Conservation (phyloP, 2,888 invertebrate species). For the Augiades crinisus region DNA sequence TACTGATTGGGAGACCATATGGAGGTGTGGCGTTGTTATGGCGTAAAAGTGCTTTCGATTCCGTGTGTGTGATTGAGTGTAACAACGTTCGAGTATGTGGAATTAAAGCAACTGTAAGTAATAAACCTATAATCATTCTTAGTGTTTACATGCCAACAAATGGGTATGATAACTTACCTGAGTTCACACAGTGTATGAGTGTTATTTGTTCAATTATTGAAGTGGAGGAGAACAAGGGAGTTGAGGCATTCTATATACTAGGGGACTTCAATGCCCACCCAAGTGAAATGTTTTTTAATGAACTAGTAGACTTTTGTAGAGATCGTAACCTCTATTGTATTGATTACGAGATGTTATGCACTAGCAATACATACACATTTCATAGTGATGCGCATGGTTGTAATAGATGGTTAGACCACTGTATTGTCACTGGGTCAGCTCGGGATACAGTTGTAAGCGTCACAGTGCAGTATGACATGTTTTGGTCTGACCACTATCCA, state of each 20-base stretch:
- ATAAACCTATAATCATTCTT: background rate
- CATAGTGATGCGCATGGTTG: background rate
- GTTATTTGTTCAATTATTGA: background rate
- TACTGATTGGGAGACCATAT: conserved; percentile 17
- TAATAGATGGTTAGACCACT: background rate
- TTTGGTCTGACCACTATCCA: background rate
- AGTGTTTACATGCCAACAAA: background rate
- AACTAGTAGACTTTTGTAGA: background rate
- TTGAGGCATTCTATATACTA: too few species aligned
- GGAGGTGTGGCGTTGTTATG: conserved; percentile 22
- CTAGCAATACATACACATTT: background rate
- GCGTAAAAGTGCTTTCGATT: conserved; percentile 9
- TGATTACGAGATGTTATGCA: background rate
- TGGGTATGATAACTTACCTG: background rate
- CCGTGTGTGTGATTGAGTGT: conserved; percentile 10
- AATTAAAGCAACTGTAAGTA: background rate
- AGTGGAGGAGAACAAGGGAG: background rate
- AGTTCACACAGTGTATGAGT: background rate
- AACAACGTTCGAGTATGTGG: background rate
- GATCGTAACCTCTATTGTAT: background rate
- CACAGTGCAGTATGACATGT: background rate
- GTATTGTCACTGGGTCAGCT: background rate
- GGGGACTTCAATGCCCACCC: too few species aligned
- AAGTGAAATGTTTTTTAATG: background rate
- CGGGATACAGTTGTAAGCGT: background rate